These are phyloP conservation scores for Lepilemur septentrionalis DNA, from an alignment of 2,797 vertebrate genomes.

Conservation along the genomic window DNA sequence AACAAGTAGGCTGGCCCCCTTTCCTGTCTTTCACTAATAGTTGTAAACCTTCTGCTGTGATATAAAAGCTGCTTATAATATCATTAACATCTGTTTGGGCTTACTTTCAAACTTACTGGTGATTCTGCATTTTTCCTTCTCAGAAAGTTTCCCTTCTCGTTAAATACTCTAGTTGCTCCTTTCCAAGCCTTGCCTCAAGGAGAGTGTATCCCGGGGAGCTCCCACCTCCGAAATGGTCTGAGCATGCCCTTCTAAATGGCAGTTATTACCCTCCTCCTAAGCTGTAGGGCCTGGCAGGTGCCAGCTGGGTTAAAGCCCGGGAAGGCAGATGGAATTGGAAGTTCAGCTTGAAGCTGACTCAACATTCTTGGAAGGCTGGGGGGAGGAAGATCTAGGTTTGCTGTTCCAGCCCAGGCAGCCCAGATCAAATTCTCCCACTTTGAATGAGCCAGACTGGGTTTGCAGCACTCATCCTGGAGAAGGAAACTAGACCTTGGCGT, in stretches of 20 bases:
- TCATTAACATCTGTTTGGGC: slow-evolving; percentile 72
- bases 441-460: neutral
- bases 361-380: neutral
- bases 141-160: slow-evolving; percentile 45
- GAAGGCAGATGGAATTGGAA: slow-evolving; percentile 44
- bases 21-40: slow-evolving; percentile 66
- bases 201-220: neutral
- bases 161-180: slow-evolving; percentile 4
- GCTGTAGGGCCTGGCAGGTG: neutral
- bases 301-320: slow-evolving; percentile 11
- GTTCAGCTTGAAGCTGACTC: slow-evolving; percentile 28
- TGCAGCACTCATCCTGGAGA: neutral
- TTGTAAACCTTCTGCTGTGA: slow-evolving; percentile 62
- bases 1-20: slow-evolving; percentile 50
- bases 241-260: neutral
- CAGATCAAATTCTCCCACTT: neutral
- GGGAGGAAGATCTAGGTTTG: neutral
- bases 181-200: neutral
- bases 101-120: slow-evolving; percentile 24
- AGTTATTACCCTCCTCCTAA: neutral
- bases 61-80: slow-evolving; percentile 60
- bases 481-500: neutral
- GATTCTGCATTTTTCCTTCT: slow-evolving; percentile 12
- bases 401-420: neutral
- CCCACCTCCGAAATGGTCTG: slow-evolving; percentile 33